These are phyloP conservation scores for Drosophila kanekoi DNA, from an alignment of 2,888 invertebrate species.

Conservation along the genomic window DNA sequence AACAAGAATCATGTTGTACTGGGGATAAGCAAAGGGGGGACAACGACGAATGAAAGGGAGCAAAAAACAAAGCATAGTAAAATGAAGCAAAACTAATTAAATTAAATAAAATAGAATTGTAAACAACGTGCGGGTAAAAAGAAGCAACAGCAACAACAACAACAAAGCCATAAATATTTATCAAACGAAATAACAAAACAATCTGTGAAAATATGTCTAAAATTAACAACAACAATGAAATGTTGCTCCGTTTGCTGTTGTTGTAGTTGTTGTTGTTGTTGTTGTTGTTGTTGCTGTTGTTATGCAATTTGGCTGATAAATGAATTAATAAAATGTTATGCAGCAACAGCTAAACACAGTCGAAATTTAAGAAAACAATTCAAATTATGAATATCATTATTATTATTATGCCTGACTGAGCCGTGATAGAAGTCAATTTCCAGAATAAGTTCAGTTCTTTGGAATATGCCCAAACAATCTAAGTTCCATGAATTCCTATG, in stretches of 20 bases:
- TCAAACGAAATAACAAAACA: conserved; percentile 63
- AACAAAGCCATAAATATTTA: conserved; percentile 68
- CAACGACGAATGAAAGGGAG: too few species aligned
- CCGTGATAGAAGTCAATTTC: conserved; percentile 3
- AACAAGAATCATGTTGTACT: conserved; percentile 40
- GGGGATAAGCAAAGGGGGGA: conserved; percentile 3
- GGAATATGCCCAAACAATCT: conserved; percentile 18
- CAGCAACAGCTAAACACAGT: conserved; percentile 18
- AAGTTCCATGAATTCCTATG: conserved; percentile 10
- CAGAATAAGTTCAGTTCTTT: conserved; percentile 7
- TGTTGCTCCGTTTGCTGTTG: conserved; percentile 9
- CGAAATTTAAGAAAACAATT: conserved; percentile 25
- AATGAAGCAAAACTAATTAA: conserved; percentile 74
- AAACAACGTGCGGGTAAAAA: conserved; percentile 56
- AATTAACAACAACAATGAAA: conserved; percentile 59
- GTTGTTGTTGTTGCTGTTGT: conserved; percentile 25
- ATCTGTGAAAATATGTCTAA: conserved; percentile 50
- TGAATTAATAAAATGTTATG: conserved; percentile 46
- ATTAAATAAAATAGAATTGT: conserved; percentile 71
- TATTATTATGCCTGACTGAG: conserved; percentile 4
- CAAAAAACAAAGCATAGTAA: conserved; percentile 35
- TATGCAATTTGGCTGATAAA: conserved; percentile 54
- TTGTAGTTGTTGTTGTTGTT: conserved; percentile 26
- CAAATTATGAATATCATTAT: conserved; percentile 44
- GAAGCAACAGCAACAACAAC: conserved; percentile 2